phyloP scores from a whole-genome alignment of 2,797 vertebrate species.

The Cossypha dichroa region DNA sequence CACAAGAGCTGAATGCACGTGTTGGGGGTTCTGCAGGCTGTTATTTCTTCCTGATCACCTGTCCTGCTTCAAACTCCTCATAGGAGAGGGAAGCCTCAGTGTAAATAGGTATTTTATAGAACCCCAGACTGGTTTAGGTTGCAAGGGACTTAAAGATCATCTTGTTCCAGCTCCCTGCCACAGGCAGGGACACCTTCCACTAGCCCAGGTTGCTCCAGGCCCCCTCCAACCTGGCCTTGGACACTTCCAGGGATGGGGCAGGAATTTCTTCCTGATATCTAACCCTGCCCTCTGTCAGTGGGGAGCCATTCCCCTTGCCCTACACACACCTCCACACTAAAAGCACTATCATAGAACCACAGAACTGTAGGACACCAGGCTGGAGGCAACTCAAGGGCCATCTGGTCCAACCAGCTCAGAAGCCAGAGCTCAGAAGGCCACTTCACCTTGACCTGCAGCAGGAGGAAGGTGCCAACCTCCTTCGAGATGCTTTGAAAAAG shows the following conservation, averaged over 20 bases:
- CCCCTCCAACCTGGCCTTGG: too few species aligned
- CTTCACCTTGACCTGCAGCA: neutral
- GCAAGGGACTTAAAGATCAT: neutral
- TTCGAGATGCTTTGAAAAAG: neutral
- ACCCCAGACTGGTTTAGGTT: neutral
- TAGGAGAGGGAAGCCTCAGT: rapidly evolving
- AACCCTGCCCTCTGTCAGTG: neutral
- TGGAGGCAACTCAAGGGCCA: neutral
- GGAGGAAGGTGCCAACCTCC: neutral
- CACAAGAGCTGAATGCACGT: rapidly evolving
- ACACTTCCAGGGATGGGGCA: neutral
- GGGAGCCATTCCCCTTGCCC: neutral
- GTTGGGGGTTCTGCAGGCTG: neutral
- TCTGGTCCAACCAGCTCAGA: neutral
- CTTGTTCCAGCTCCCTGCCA: neutral
- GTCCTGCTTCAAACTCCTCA: rapidly evolving
- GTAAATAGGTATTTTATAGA: neutral
- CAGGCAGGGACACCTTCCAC: rapidly evolving
- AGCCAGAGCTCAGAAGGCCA: neutral
- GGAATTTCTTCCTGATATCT: neutral
- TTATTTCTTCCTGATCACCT: neutral
- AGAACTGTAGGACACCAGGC: neutral
- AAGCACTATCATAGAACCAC: neutral
- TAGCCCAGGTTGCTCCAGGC: rapidly evolving
- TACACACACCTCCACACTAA: neutral